phyloP scores from a whole-genome alignment of 2,888 invertebrate genomes.

The Epistrophe eligans region DNA sequence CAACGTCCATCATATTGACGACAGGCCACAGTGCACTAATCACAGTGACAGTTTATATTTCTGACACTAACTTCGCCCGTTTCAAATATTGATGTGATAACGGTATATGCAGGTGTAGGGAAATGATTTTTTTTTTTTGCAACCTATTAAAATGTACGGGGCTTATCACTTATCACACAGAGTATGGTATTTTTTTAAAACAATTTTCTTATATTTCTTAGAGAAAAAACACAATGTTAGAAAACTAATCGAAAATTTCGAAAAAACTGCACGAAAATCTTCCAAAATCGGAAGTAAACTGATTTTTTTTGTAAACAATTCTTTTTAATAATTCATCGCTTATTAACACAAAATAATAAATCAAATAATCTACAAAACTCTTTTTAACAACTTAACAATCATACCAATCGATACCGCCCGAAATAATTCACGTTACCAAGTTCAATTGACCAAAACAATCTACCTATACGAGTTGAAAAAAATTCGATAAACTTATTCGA shows the following conservation, averaged over 20 bases:
- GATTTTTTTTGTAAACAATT: background rate
- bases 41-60: constrained; percentile 34
- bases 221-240: background rate
- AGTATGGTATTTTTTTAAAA: background rate
- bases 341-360: background rate
- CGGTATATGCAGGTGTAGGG: background rate
- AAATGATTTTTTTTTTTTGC: background rate
- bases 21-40: constrained; percentile 71
- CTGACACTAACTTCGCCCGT: constrained; percentile 10
- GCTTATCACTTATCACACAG: constrained; percentile 27
- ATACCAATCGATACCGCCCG: constrained; percentile 9
- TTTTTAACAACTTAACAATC: background rate
- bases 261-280: constrained; percentile 40
- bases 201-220: background rate
- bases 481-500: constrained; percentile 49
- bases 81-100: constrained; percentile 6
- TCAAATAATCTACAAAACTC: background rate
- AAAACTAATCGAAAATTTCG: constrained; percentile 16
- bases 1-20: constrained; percentile 84
- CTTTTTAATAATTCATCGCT: background rate
- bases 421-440: constrained; percentile 9
- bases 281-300: background rate
- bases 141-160: background rate
- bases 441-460: constrained; percentile 33
- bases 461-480: constrained; percentile 4